phyloP scores from a whole-genome alignment of 2,797 vertebrate genomes.

The Pelochelys cantorii region DNA sequence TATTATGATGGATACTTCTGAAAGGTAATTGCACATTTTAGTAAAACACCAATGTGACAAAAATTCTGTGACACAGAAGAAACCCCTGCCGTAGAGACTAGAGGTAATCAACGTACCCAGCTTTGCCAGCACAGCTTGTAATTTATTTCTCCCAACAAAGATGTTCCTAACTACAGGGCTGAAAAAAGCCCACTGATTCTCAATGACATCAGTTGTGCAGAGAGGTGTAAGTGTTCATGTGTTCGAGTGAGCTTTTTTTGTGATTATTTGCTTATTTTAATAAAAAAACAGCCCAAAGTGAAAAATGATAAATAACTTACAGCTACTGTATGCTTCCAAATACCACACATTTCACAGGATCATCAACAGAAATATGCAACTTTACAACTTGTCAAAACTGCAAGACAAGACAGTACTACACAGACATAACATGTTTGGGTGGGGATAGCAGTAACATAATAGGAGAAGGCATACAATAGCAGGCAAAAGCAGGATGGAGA shows the following conservation, averaged over 20 bases:
- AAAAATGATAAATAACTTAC: neutral
- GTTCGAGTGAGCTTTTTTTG: neutral
- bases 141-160: conserved; percentile 52
- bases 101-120: conserved; percentile 36
- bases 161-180: conserved; percentile 48
- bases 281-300: neutral
- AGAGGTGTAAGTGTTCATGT: conserved; percentile 20
- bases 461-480: neutral
- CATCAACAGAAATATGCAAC: neutral
- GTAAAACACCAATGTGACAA: neutral
- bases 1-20: neutral
- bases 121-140: conserved; percentile 45
- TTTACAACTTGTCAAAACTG: neutral
- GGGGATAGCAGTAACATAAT: neutral
- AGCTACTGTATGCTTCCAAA: neutral
- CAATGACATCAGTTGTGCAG: neutral
- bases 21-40: conserved; percentile 20
- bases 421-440: neutral
- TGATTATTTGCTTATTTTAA: neutral
- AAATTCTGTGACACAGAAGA: conserved; percentile 26
- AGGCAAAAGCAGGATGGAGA: neutral
- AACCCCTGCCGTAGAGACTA: conserved; percentile 27
- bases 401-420: neutral
- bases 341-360: neutral
- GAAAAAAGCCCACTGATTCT: conserved; percentile 43